phyloP scores from a whole-genome alignment of 2,797 vertebrate genomes.

The Ataeniobius toweri region DNA sequence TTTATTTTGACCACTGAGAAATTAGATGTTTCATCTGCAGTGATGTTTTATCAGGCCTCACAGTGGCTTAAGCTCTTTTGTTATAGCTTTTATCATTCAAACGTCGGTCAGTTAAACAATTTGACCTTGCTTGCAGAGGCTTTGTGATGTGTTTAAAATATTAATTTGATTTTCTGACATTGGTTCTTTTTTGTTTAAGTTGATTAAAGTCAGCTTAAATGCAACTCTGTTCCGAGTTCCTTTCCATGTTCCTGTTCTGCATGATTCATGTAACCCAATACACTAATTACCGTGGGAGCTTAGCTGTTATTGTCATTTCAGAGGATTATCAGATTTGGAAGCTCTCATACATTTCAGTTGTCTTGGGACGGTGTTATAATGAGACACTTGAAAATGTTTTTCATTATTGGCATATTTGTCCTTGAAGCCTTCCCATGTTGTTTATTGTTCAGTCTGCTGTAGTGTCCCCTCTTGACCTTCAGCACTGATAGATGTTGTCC shows the following conservation, averaged over 20 bases:
- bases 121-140: background rate
- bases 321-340: constrained; percentile 34
- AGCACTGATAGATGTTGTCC: constrained; percentile 56
- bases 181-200: background rate
- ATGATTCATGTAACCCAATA: constrained; percentile 54
- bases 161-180: background rate
- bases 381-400: constrained; percentile 23
- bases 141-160: background rate
- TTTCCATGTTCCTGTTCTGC: constrained; percentile 58
- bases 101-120: background rate
- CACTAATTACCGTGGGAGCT: constrained; percentile 43
- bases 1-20: background rate
- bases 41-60: background rate
- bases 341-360: constrained; percentile 17
- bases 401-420: constrained; percentile 38
- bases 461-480: constrained; percentile 37
- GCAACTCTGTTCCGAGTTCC: constrained; percentile 46
- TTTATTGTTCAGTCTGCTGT: constrained; percentile 41
- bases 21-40: background rate
- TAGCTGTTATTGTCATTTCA: constrained; percentile 42
- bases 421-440: constrained; percentile 37
- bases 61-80: background rate
- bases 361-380: constrained; percentile 23
- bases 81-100: constrained; percentile 12
- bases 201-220: constrained; percentile 29